Percentiles rank a stretch among this genome's conserved stretches.
These are phyloP conservation scores for Eledona agricola DNA, from an alignment of 2,888 invertebrate genomes.

Conservation along the genomic window DNA sequence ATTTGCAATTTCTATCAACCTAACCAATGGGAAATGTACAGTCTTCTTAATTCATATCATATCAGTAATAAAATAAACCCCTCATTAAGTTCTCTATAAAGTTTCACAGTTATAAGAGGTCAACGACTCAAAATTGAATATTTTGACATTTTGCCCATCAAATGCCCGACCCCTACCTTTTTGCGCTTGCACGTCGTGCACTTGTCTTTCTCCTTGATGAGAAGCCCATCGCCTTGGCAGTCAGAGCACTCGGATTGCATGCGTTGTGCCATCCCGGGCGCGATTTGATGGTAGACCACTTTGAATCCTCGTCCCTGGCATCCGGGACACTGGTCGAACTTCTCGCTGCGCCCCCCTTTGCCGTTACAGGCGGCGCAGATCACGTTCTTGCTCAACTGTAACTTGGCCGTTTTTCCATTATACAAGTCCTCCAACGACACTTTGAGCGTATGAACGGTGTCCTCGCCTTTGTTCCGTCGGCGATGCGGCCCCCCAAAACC, in stretches of 20 bases:
- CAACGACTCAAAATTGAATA: no score
- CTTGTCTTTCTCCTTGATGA: conserved; percentile 81
- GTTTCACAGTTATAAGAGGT: no score
- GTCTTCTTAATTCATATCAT: no score
- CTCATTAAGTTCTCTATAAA: no score
- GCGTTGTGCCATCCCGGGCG: conserved; percentile 72
- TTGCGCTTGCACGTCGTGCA: conserved; percentile 85
- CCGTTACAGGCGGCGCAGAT: conserved; percentile 82
- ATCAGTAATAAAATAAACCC: no score
- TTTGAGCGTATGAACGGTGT: conserved; percentile 83
- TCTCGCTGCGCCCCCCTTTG: conserved; percentile 76
- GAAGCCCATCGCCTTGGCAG: conserved; percentile 76
- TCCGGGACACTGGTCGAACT: conserved; percentile 70
- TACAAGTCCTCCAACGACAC: conserved; percentile 92
- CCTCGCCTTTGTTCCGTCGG: conserved; percentile 76
- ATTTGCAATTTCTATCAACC: no score
- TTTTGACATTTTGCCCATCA: no score
- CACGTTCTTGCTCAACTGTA: conserved; percentile 84
- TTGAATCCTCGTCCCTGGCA: conserved; percentile 84
- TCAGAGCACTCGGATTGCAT: conserved; percentile 69
- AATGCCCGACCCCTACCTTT: no score
- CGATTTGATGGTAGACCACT: conserved; percentile 77
- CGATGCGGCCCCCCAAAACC: conserved; percentile 65
- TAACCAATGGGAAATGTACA: no score
- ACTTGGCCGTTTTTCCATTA: conserved; percentile 84